Base-by-base conservation (phyloP, 2,113 vertebrate species). In the Rhegmatorhina hoffmannsi region DNA sequence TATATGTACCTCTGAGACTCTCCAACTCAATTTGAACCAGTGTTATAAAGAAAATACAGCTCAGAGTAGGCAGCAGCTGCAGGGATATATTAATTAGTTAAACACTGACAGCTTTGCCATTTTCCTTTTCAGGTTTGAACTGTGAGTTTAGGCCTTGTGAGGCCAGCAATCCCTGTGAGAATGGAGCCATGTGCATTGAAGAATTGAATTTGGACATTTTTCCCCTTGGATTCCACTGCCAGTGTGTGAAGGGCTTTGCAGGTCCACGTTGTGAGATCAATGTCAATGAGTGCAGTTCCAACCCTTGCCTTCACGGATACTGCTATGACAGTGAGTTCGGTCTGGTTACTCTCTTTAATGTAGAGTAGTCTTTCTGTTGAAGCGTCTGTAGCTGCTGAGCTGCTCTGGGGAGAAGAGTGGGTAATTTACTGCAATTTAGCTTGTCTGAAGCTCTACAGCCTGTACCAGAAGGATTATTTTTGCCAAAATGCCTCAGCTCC, bases 261-360 rank as follows among this genome's bases (percentile, higher is more conserved):
- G 98, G 98, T n/a, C 97, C 97, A 33, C 96, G 93, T 81, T 98
- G 98, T 91, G 98, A 98, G 97, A 96, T 98, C 97, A 98, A 97
- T 89, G 95, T 98, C 96, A 97, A 98, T 43, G 98, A 98, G 96
- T 98, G 98, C 96, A 97, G 96, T 72, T 98, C 98, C 79, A 97
- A 89, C 95, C 98, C 98, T 91, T 98, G 98, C 94, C 84, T 98
- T 92, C 96, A 98, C 0, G 98, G 98, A 70, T 98, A 98, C 96
- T 99, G 98, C 97, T 98, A 98, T 73, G 98, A 98, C 83, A 97
- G 98, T 98, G 97, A 95, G 97, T 96, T 89, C 84, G 82, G 64
- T 60, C 53, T 94, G 80, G 33, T 58, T 86, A 73, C 44, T 91
- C 62, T 2, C 33, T 75, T 90, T 87, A 79, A 77, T 84, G 72